phyloP scores from a whole-genome alignment of 2,888 invertebrate genomes.

The Platycheirus albimanus region DNA sequence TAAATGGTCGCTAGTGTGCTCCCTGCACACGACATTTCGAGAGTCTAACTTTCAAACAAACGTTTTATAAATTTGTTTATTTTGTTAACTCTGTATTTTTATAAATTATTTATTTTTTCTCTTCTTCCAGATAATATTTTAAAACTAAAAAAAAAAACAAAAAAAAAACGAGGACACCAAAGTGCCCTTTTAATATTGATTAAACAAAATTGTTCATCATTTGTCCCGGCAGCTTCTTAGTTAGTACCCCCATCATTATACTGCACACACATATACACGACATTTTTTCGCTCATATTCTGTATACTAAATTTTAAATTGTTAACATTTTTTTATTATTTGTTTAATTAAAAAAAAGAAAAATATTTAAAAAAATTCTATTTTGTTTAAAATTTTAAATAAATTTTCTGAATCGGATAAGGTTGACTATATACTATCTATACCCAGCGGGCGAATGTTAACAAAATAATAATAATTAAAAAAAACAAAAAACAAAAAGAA shows the following conservation, averaged over 20 bases:
- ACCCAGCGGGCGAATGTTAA: conserved; percentile 61
- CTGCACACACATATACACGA: conserved; percentile 31
- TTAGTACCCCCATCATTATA: conserved; percentile 56
- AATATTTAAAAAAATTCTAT: conserved; percentile 40
- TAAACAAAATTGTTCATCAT: conserved; percentile 65
- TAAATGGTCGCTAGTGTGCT: too few species aligned
- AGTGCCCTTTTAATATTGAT: conserved; percentile 74
- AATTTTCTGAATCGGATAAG: conserved; percentile 47
- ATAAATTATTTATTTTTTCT: not conserved
- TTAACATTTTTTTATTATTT: conserved; percentile 51
- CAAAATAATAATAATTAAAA: conserved; percentile 14
- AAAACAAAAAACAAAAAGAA: conserved; percentile 48
- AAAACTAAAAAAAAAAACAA: conserved; percentile 50
- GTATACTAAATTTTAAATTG: conserved; percentile 50
- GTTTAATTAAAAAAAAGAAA: conserved; percentile 28
- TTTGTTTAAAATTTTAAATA: conserved; percentile 48
- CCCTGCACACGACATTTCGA: too few species aligned
- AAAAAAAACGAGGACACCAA: conserved; percentile 70
- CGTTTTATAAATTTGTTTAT: too few species aligned
- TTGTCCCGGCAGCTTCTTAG: conserved; percentile 65
- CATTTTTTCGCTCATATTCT: conserved; percentile 50
- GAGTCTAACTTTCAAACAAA: too few species aligned
- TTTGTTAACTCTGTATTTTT: too few species aligned
- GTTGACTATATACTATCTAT: conserved; percentile 45
- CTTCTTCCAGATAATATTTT: conserved; percentile 62